Evolutionary conservation across 1,140 invertebrate species (phyloP), one percentile per base, ranked within the genome.

Genomic region (Liolophura sinensis): DNA sequence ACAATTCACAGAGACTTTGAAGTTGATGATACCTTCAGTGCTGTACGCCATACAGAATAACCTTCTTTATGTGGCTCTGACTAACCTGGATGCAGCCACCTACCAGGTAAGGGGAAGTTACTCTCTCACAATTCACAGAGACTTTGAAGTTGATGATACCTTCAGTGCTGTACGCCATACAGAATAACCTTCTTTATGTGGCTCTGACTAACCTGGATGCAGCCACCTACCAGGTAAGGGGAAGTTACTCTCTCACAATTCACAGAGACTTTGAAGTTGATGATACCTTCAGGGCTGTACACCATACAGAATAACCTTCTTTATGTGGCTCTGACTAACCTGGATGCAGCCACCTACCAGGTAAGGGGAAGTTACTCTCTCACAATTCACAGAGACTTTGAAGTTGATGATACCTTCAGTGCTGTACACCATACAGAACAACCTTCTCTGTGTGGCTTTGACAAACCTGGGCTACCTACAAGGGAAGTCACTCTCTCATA

Each of bases 341-440:
- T 99, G 64, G 97, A 99, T 88, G 96, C 97, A 62, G 97, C 96
- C 18, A 99, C 96, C 22, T 96, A 96, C 87, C 98, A 99, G 89
- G 96, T 96, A 87, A 52, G 27, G n/a, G n/a, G n/a, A n/a, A n/a
- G n/a, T n/a, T n/a, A n/a, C n/a, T n/a, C n/a, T n/a, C n/a, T n/a
- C n/a, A n/a, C n/a, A n/a, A n/a, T n/a, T n/a, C n/a, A n/a, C n/a
- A n/a, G 97, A 99, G 82, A 98, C 74, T 54, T 20, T 79, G 4
- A 82, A 82, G 70, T 92, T 98, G 46, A 93, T 93, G 76, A 91
- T 99, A 31, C 97, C 97, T 55, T 96, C 97, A 40, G 88, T 97
- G 73, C 88, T 99, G 0, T 99, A 99, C 79, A 91, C 96, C 51
- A 85, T 99, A 71, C 98, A 99, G 85, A 99, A 99, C 83, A 99